These are phyloP conservation scores for Anagyrus pseudococci DNA, from an alignment of 2,888 invertebrate genomes.

Conservation along the genomic window DNA sequence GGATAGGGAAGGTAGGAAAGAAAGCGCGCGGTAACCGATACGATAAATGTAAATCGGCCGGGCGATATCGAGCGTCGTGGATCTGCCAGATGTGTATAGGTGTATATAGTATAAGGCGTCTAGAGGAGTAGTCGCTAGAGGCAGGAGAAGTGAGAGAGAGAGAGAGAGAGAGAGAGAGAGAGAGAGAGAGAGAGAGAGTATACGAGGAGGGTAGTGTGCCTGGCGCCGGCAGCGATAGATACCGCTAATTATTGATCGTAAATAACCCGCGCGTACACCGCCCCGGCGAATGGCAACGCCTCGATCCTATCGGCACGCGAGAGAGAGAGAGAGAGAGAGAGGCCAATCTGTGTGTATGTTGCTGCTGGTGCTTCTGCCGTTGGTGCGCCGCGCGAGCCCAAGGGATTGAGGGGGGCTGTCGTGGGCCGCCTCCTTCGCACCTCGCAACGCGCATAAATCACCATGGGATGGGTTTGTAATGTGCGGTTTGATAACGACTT, in stretches of 20 bases:
- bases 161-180: too few relatives aligned
- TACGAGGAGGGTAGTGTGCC: conserved; percentile 42
- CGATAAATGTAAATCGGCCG: conserved; percentile 29
- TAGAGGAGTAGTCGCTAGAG: too few relatives aligned
- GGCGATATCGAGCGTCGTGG: neutral
- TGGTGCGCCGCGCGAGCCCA: too few relatives aligned
- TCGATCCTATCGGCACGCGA: conserved; percentile 22
- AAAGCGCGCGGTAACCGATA: conserved; percentile 35
- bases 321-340: conserved; percentile 12
- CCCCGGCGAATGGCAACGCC: conserved; percentile 13
- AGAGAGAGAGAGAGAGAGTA: too few relatives aligned
- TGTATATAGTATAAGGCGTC: too few relatives aligned
- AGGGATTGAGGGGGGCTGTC: too few relatives aligned
- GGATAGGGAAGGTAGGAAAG: neutral
- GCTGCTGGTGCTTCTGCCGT: too few relatives aligned
- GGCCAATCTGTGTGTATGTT: too few relatives aligned
- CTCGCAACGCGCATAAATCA: conserved; percentile 21
- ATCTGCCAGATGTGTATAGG: neutral
- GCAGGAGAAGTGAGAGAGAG: neutral
- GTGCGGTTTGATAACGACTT: conserved; percentile 35
- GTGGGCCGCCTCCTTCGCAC: neutral
- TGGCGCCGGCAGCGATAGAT: conserved; percentile 63
- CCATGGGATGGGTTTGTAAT: conserved; percentile 18
- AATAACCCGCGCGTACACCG: conserved; percentile 48
- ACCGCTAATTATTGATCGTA: conserved; percentile 63